Evolutionary conservation across 2,113 vertebrate species (phyloP).

Genomic region (Sclerurus mexicanus): DNA sequence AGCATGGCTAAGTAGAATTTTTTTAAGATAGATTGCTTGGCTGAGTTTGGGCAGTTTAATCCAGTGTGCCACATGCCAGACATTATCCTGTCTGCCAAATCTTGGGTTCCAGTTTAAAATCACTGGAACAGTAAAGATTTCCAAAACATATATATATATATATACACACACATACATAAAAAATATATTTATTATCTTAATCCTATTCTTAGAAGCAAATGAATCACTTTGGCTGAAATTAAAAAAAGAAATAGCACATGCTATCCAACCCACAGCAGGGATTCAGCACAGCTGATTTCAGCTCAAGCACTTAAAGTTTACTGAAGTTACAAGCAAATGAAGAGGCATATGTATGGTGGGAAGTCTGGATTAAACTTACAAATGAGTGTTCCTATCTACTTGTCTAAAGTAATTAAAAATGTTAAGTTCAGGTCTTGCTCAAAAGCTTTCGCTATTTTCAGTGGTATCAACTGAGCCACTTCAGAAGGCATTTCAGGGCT

Average conservation of each 20-base stretch:
- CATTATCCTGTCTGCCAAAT: neutral
- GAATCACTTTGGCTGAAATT: neutral
- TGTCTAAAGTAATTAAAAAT: neutral
- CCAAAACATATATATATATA: neutral
- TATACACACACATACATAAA: neutral
- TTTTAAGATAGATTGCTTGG: neutral
- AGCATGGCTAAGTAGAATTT: neutral
- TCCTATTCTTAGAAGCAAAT: neutral
- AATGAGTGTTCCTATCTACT: neutral
- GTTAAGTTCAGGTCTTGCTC: neutral
- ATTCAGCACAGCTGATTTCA: neutral
- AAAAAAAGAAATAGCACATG: neutral
- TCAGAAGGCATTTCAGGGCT: neutral
- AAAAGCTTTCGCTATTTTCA: neutral
- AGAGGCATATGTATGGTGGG: neutral
- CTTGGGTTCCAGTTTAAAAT: neutral
- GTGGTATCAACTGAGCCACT: neutral
- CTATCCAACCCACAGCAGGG: neutral
- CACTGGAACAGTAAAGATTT: neutral
- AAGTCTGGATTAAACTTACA: neutral
- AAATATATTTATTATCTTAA: neutral
- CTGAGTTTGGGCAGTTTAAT: slow-evolving; percentile 2
- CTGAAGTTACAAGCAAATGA: neutral
- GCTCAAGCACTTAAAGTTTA: neutral
- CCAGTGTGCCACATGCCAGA: neutral